Base-by-base conservation (phyloP, 2,888 invertebrate genomes). In the Xestia rhomboidea region DNA sequence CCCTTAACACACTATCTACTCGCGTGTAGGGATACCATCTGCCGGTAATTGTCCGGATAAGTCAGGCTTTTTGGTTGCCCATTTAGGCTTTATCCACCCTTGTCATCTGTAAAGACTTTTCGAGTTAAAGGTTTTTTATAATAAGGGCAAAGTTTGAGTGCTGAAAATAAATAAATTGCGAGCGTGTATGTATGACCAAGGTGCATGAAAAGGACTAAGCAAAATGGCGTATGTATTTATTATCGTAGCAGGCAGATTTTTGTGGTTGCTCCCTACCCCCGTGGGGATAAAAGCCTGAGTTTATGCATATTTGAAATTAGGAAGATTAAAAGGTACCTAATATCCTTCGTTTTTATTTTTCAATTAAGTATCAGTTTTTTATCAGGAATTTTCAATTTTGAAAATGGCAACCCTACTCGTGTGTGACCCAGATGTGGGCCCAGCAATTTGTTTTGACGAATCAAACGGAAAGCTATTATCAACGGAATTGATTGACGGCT, bases 371-470 rank as follows among this genome's bases (percentile, higher is more conserved):
- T 0, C 15, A 57, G 54, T 6, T 27, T 54, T 49, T 54, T n/a
- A 5, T 27, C 15, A 27, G 1, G 27, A 27, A 15, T 24, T 38
- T 38, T 34, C 2, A n/a, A n/a, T n/a, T 38, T 64, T 41, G 1
- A 7, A 7, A 38, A n/a, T 64, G 64, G 64, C n/a, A 41, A 27
- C 41, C 64, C 41, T 83, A 54, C 73, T 68, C 49, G 69, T 79
- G 38, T 77, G 74, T 91, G 90, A 90, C 89, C 91, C 81, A 90
- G 82, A 86, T 91, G 83, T n/a, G n/a, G n/a, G n/a, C n/a, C 78
- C 63, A 64, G 73, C 76, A 87, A 86, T 88, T 88, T 89, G 86
- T 90, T 91, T 91, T 91, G 91, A 91, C 84, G 85, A 90, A 90
- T 90, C 88, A 87, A 89, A 85, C 70, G 68, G 78, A 75, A 81